Evolutionary conservation across 2,797 vertebrate species (phyloP), one percentile per base, ranked within the genome.

Genomic region (Sylvilagus floridanus): DNA sequence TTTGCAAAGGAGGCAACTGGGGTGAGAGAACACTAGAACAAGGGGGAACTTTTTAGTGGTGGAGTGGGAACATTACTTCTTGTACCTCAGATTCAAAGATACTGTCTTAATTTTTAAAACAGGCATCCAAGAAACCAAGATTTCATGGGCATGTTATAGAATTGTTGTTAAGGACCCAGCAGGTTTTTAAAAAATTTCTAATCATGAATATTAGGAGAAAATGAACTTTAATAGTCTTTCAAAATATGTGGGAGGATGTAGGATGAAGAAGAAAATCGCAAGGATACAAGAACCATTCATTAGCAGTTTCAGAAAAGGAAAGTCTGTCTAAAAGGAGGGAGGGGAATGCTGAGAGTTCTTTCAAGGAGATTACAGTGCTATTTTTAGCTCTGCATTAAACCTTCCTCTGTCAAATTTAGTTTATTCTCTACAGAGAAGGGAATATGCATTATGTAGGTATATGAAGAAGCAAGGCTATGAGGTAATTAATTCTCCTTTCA

Each of bases 401-500:
- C 47, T 94, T 93, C 93, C 77, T 93, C 76, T 94, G 62, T 96
- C 91, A 97, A 94, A 96, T 93, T 96, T 81, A 78, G 84, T 90
- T 94, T 94, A 92, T 93, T 97, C 95, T 97, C 72, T 78, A 94
- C 63, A 85, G 92, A 94, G 75, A 91, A 57, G 7, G 76, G 95
- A 71, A 47, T 60, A 94, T 93, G 63, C 50, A 88, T 96, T 96
- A 95, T 96, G 93, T 97, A 92, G 71, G 82, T 86, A 79, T 88
- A 90, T 94, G 75, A 94, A 90, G 62, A 95, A 94, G 47, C 88
- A 28, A 94, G 76, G 79, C 35, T 90, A 73, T 77, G 83, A 96
- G 76, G 84, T 84, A 95, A 95, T 97, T 96, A 95, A 96, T 96
- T 96, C 88, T 93, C 37, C 60, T 96, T 94, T 93, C 24, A 93